phyloP scores from a whole-genome alignment of 2,888 invertebrate species.

The Lasioglossum morio region DNA sequence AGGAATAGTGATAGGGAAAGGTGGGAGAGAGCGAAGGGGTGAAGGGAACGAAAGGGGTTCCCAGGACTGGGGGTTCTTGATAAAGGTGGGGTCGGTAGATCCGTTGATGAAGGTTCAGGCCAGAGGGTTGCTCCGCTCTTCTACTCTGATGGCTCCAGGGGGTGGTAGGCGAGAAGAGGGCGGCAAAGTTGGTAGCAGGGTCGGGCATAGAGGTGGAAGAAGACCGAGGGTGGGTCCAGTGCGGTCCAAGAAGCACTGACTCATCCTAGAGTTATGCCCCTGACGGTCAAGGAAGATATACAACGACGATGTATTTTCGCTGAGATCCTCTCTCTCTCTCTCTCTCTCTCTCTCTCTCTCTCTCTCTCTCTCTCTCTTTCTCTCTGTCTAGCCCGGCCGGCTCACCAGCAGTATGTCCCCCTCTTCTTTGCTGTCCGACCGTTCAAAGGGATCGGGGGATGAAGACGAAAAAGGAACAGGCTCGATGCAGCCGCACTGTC shows the following conservation, averaged over 20 bases:
- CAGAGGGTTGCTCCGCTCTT: constrained; percentile 83
- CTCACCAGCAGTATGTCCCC: constrained; percentile 29
- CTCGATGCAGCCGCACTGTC: constrained; percentile 62
- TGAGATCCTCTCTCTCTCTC: constrained; percentile 61
- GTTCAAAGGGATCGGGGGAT: constrained; percentile 55
- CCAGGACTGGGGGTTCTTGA: constrained; percentile 78
- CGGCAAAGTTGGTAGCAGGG: constrained; percentile 64
- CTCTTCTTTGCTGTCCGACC: constrained; percentile 51
- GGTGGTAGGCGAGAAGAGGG: constrained; percentile 70
- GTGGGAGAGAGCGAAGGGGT: constrained; percentile 52
- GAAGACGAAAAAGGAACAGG: constrained; percentile 56
- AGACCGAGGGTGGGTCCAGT: constrained; percentile 78
- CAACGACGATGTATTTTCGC: constrained; percentile 78
- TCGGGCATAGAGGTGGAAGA: constrained; percentile 75
- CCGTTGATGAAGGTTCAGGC: constrained; percentile 85
- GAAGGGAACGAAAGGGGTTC: constrained; percentile 74
- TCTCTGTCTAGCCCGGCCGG: constrained; percentile 16
- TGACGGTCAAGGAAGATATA: constrained; percentile 79
- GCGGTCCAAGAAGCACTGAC: constrained; percentile 83
- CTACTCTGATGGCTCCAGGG: constrained; percentile 82
- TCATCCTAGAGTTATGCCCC: constrained; percentile 82
- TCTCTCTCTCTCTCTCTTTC: no score
- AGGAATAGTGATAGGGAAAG: constrained; percentile 67
- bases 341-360: constrained; percentile 54
- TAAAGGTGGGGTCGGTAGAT: constrained; percentile 79